Conservation (phyloP, 1,140 invertebrate species). For the Drosophila baimaii region DNA sequence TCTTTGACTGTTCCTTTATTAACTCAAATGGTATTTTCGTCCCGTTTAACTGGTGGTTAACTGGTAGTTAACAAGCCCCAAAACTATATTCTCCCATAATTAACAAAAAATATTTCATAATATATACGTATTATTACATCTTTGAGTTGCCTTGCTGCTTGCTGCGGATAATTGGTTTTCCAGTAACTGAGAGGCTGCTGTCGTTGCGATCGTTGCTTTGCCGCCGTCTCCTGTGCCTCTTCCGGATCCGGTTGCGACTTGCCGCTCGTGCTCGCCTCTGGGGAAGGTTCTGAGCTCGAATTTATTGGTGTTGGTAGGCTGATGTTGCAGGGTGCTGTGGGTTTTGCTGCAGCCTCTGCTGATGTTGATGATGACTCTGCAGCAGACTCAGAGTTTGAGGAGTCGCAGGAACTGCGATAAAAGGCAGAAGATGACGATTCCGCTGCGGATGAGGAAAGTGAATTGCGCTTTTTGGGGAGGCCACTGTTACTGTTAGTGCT, state of each 20-base stretch:
- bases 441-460: slow-evolving; percentile 42
- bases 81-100: no score
- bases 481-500: not conserved
- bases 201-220: slow-evolving; percentile 28
- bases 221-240: slow-evolving; percentile 9
- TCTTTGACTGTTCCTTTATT: not conserved
- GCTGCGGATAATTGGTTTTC: slow-evolving; percentile 65
- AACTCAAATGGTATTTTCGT: slow-evolving; percentile 1
- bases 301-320: not conserved
- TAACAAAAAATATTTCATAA: no score
- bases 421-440: slow-evolving; percentile 41
- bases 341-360: not conserved
- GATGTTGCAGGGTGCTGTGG: not conserved
- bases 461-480: slow-evolving; percentile 47
- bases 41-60: not conserved
- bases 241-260: slow-evolving; percentile 5
- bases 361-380: slow-evolving; percentile 1
- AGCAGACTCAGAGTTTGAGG: slow-evolving; percentile 8
- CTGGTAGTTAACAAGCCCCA: no score
- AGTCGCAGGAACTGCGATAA: slow-evolving; percentile 53
- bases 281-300: not conserved
- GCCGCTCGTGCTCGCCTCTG: not conserved
- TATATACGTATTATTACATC: slow-evolving; percentile 58
- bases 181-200: slow-evolving; percentile 68
- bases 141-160: slow-evolving; percentile 58